Evolutionary conservation across 2,113 vertebrate species (phyloP).

Genomic region (Pleuronectes platessa): DNA sequence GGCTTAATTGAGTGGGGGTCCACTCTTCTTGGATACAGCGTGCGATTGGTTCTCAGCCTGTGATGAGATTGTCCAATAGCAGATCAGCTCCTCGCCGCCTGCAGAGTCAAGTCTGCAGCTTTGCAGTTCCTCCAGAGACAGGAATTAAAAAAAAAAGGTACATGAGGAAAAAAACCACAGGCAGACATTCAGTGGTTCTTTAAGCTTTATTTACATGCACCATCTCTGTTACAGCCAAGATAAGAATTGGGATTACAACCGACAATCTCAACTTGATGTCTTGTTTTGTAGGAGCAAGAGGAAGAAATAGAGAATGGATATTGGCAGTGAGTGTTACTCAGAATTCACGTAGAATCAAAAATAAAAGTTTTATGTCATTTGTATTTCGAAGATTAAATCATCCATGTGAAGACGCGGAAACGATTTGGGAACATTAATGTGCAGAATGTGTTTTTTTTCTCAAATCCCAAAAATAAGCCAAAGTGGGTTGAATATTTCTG

Average conservation of each 20-base stretch:
- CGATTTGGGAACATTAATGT: background rate
- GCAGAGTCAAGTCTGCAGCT: slow-evolving; percentile 57
- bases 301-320: slow-evolving; percentile 45
- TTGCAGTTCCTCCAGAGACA: slow-evolving; percentile 39
- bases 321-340: slow-evolving; percentile 61
- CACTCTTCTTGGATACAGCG: slow-evolving; percentile 75
- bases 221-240: slow-evolving; percentile 91
- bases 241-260: slow-evolving; percentile 89
- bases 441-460: background rate
- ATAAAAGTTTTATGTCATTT: slow-evolving; percentile 7
- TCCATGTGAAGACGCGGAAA: slow-evolving; percentile 8
- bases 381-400: slow-evolving; percentile 1
- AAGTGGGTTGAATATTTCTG: background rate
- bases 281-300: slow-evolving; percentile 62
- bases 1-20: slow-evolving; percentile 9
- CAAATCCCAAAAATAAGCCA: too few relatives aligned
- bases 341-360: background rate
- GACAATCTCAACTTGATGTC: slow-evolving; percentile 81
- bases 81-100: slow-evolving; percentile 40
- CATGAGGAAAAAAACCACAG: slow-evolving; percentile 5
- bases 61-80: slow-evolving; percentile 60
- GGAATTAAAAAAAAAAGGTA: slow-evolving; percentile 13
- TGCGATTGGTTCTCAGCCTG: slow-evolving; percentile 66
- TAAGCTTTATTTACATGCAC: slow-evolving; percentile 99
- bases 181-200: slow-evolving; percentile 79